These are phyloP conservation scores for Caranx melampygus DNA, from an alignment of 2,113 vertebrate genomes.

Conservation along the genomic window DNA sequence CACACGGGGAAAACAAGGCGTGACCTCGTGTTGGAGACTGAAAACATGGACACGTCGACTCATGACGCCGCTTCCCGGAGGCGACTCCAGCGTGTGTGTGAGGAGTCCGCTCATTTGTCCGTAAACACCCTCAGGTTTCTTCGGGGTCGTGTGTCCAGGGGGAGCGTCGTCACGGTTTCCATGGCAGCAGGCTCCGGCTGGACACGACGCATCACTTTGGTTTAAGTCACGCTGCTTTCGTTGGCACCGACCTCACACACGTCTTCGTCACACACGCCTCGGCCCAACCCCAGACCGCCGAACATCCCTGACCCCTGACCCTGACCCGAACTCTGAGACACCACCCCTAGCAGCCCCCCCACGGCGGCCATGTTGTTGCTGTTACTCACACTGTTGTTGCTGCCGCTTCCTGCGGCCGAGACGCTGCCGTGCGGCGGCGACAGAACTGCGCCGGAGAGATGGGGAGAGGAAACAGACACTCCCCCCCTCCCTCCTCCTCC, in stretches of 20 bases:
- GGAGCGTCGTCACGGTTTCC: not conserved
- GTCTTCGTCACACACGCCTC: constrained; percentile 70
- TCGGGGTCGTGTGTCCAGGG: constrained; percentile 9
- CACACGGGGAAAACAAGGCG: constrained; percentile 8
- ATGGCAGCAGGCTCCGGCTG: constrained; percentile 44
- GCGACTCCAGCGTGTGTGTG: not conserved
- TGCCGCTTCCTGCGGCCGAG: constrained; percentile 29
- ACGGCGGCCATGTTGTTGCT: constrained; percentile 51
- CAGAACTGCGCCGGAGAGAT: constrained; percentile 53
- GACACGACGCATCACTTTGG: not conserved
- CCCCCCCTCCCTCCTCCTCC: constrained; percentile 63
- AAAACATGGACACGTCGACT: constrained; percentile 34
- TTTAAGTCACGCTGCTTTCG: constrained; percentile 80
- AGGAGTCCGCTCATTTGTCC: not conserved
- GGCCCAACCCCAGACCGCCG: constrained; percentile 64
- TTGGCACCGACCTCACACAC: constrained; percentile 77
- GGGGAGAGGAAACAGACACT: constrained; percentile 57
- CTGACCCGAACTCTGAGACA: constrained; percentile 63
- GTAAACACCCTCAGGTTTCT: constrained; percentile 17
- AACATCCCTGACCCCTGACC: constrained; percentile 72
- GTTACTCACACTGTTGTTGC: constrained; percentile 3
- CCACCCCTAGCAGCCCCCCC: constrained; percentile 61
- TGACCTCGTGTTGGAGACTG: not conserved
- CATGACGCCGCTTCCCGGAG: constrained; percentile 46
- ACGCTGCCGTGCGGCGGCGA: constrained; percentile 62